Base-by-base conservation (phyloP, 2,113 vertebrate species). In the Etia nguti region DNA sequence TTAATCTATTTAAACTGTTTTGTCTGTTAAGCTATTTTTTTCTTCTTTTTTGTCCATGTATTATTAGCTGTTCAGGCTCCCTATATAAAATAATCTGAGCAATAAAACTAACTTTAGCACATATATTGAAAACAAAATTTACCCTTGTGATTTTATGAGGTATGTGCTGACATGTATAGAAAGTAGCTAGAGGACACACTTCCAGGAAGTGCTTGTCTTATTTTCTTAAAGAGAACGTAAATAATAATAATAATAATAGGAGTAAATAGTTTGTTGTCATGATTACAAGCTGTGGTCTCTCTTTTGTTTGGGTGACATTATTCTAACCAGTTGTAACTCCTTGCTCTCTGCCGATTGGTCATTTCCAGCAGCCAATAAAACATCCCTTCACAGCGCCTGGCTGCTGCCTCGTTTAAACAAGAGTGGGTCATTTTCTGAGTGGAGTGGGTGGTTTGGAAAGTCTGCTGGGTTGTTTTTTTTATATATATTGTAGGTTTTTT, bases 331-430 rank as follows among this genome's bases (percentile, higher is more conserved):
- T 80, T 84, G 68, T 41, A 20, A 18, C 68, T 82, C 31, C 46
- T 50, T 57, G 18, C 88, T 83, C 55, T 79, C 36, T 52, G 31
- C 73, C 31, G 65, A 93, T 92, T 93, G 92, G 92, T 38, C 26
- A 3, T 41, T 46, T 6, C 31, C 57, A 57, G 34, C 81, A 89
- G 88, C 93, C 91, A 94, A 90, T 93, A 82, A 89, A 13, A 89
- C 89, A 60, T 80, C 2, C 10, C 2, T 16, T n/a, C 3, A 41
- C n/a, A 38, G 6, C 4, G 8, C 80, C 79, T 59, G 48, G 80
- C 65, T 10, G 2, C 41, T 20, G 26, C 4, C 36, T 13, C 48
- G 8, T 15, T 54, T 41, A 18, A 29, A 46, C 48, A 20, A 18
- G 3, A 87, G 82, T 86, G 54, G 91, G 89, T 92, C 85, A 93